These are phyloP conservation scores for Passer domesticus DNA, from an alignment of 2,113 vertebrate genomes.

Conservation along the genomic window DNA sequence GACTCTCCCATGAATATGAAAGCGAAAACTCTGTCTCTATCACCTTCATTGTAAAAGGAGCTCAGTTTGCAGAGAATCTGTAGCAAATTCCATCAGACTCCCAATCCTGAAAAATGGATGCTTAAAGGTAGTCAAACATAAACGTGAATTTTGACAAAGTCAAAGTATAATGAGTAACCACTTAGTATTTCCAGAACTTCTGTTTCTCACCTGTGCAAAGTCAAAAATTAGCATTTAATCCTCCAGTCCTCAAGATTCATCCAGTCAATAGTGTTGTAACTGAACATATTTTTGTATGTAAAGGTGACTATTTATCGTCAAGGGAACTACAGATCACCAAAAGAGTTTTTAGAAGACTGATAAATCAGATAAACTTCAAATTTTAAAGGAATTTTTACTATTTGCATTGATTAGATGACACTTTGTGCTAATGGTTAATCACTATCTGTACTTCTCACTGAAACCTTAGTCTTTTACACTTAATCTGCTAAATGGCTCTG, in stretches of 20 bases:
- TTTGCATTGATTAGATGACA: neutral
- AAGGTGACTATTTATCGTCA: neutral
- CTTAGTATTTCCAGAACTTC: neutral
- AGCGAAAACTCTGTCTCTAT: neutral
- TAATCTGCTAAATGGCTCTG: neutral
- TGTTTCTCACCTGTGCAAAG: neutral
- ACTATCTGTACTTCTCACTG: neutral
- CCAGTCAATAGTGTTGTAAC: neutral
- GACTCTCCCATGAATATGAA: neutral
- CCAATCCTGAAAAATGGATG: neutral
- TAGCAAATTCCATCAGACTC: neutral
- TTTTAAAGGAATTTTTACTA: neutral
- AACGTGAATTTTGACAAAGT: neutral
- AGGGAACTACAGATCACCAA: neutral
- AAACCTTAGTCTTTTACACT: neutral
- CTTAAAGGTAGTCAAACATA: neutral
- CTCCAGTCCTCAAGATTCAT: neutral
- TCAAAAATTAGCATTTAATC: neutral
- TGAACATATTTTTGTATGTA: neutral
- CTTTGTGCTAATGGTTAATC: neutral
- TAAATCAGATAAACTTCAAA: neutral
- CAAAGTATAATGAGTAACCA: neutral
- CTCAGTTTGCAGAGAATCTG: neutral
- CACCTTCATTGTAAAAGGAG: neutral
- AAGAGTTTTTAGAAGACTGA: neutral